Base-by-base conservation (phyloP, 1,140 invertebrate genomes). In the Radopholus similis region DNA sequence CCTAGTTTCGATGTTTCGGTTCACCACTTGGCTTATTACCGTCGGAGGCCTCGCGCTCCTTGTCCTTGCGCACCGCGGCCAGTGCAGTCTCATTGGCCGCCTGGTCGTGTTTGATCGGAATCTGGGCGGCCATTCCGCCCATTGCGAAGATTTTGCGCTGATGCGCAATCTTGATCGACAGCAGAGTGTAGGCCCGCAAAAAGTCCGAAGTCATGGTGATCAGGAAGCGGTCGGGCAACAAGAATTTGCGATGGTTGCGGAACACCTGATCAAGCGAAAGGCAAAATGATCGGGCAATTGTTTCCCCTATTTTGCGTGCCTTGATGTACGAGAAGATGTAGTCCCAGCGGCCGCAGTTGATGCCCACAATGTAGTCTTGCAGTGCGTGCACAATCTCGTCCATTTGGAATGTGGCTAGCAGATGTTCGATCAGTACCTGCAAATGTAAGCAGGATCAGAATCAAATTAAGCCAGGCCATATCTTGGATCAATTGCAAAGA, bases 291-390 rank as follows among this genome's bases (percentile, higher is more conserved):
- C 13, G 28, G 21, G 83, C 83, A 86, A 87, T 87, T 84, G 88
- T 88, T 37, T 63, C 28, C 34, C 8, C 23, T 28, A 47, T 58
- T 18, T 23, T 15, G 6, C 47, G 26, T 83, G 88, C 88, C 30
- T 86, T 85, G 69, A 90, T 88, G 64, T 89, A 88, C 6, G 88
- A 89, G 5, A 88, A 88, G 65, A 87, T 86, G 76, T 90, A 90
- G 81, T 90, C 89, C 89, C 89, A 90, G 69, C 89, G 89, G 4
- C 89, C 89, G 84, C 88, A 90, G 75, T 89, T 90, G 0, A 90
- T 83, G 21, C 89, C 89, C 30, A 89, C 80, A 18, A 88, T 88
- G 83, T 89, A 88, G 38, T 89, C 86, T 68, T 83, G 85, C 21
- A 90, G 77, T 40, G 87, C 87, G 81, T 86, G 89, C 21, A 89